Conservation (phyloP, 2,797 vertebrate genomes). For the Cheracebus regulus region DNA sequence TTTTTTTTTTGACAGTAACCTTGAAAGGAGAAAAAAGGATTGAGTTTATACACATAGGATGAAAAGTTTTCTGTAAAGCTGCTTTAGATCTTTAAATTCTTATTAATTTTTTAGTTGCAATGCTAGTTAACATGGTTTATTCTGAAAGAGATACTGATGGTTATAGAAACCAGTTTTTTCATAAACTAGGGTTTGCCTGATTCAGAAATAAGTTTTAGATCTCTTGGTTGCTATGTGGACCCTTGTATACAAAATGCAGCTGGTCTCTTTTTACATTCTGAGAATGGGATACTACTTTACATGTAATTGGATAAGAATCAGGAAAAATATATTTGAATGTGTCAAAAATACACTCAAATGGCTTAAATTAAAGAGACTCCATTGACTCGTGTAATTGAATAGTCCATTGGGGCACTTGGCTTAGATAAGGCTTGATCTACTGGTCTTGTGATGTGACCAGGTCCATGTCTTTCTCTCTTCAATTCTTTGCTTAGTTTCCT, state of each 20-base stretch:
- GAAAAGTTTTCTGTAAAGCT: neutral
- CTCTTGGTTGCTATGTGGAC: neutral
- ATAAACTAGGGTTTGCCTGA: neutral
- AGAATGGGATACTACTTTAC: neutral
- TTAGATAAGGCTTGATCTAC: neutral
- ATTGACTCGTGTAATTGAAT: neutral
- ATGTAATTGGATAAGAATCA: neutral
- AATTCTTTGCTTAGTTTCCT: neutral
- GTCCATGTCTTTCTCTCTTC: neutral
- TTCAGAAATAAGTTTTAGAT: neutral
- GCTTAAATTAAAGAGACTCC: neutral
- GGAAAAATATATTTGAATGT: neutral
- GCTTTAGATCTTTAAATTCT: neutral
- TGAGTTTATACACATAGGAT: neutral
- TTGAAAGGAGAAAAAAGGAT: neutral
- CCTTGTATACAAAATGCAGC: neutral
- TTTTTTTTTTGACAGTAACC: neutral
- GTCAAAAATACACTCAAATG: neutral
- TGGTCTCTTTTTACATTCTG: neutral
- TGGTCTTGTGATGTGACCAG: neutral
- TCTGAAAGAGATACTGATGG: neutral
- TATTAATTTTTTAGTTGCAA: neutral
- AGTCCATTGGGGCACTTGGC: neutral
- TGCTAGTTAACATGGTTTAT: neutral
- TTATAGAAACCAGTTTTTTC: neutral